phyloP scores from a whole-genome alignment of 2,797 vertebrate species.

The Loris lydekkerianus region DNA sequence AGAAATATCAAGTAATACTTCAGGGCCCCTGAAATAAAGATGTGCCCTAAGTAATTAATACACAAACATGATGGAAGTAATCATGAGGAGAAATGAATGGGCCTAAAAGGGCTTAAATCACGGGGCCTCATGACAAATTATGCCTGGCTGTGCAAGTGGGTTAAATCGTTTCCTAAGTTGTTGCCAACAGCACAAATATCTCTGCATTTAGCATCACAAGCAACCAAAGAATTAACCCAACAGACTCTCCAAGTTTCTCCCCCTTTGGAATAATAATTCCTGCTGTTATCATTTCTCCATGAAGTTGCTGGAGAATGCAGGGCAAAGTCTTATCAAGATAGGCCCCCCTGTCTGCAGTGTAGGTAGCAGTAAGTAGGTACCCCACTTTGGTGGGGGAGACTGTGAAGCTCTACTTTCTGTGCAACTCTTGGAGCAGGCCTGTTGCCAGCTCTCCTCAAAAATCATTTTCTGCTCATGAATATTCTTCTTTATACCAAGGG shows the following conservation, averaged over 20 bases:
- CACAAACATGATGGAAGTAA: neutral
- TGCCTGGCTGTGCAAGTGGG: conserved; percentile 40
- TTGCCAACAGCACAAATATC: conserved; percentile 54
- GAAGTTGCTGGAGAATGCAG: neutral
- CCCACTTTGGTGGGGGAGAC: neutral
- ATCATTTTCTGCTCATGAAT: neutral
- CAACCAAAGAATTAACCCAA: conserved; percentile 44
- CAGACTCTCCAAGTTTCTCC: neutral
- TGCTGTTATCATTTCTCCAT: neutral
- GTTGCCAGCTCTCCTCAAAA: neutral
- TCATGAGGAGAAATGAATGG: conserved; percentile 38
- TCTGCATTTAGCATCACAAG: conserved; percentile 51
- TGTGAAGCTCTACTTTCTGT: neutral
- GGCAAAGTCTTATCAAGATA: neutral
- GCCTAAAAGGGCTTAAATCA: neutral
- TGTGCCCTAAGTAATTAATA: conserved; percentile 8
- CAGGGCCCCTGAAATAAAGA: conserved; percentile 56
- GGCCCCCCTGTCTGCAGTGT: neutral
- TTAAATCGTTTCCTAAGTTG: conserved; percentile 56
- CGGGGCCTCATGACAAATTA: conserved; percentile 35
- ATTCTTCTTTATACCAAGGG: conserved; percentile 1
- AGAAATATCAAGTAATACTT: conserved; percentile 30
- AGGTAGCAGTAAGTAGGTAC: neutral
- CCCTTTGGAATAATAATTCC: conserved; percentile 20
- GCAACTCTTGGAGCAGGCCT: neutral